Percentiles rank a stretch among this genome's conserved stretches.
Conservation (phyloP, 2,888 invertebrate species). For the Ophion ellenae region DNA sequence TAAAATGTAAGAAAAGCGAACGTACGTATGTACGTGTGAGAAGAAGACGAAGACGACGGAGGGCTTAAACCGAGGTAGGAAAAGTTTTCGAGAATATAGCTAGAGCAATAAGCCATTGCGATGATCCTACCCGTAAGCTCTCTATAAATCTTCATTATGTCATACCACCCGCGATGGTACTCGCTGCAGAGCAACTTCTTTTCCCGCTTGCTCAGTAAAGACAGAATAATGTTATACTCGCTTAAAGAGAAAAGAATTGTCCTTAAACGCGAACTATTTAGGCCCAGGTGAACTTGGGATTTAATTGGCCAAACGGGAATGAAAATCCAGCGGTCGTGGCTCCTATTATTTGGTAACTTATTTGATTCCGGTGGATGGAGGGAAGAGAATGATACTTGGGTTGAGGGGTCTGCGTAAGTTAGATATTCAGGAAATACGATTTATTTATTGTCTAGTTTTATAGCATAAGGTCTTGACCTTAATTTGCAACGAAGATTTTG, state of each 20-base stretch:
- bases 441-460: background rate
- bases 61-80: conserved; percentile 71
- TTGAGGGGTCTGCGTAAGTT: background rate
- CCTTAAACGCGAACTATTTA: background rate
- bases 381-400: background rate
- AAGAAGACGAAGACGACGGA: conserved; percentile 61
- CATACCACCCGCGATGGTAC: conserved; percentile 68
- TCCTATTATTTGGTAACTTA: background rate
- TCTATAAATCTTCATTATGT: conserved; percentile 80
- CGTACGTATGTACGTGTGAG: conserved; percentile 18
- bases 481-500: background rate
- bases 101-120: conserved; percentile 77
- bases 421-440: background rate
- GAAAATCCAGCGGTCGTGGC: background rate
- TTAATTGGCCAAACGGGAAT: background rate
- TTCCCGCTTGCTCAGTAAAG: conserved; percentile 36
- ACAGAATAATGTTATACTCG: conserved; percentile 27
- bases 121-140: conserved; percentile 75
- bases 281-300: background rate
- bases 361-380: background rate
- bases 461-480: background rate
- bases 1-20: conserved; percentile 23
- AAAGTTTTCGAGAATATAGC: conserved; percentile 74
- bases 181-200: conserved; percentile 45
- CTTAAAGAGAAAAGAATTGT: conserved; percentile 31